A percentile compares a stretch with the other conserved stretches of the same genome.
Conservation (phyloP, 2,888 invertebrate species). For the Xylocampa areola region DNA sequence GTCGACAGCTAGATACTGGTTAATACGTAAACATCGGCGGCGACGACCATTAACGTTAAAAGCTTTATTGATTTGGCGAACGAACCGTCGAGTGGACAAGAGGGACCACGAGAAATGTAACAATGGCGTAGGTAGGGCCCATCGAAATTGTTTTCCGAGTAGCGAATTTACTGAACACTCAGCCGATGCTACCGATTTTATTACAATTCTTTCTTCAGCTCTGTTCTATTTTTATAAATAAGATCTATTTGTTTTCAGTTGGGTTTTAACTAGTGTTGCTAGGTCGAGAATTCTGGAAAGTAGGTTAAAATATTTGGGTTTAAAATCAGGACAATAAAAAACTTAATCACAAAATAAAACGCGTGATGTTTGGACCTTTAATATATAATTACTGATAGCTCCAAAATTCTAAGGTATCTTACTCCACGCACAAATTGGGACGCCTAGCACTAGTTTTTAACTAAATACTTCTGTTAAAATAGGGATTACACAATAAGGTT, state of each 20-base stretch:
- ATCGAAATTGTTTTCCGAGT: conserved; percentile 29
- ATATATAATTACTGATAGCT: too few relatives aligned
- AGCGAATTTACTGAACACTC: conserved; percentile 29
- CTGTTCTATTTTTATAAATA: conserved; percentile 10
- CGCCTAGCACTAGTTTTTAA: too few relatives aligned
- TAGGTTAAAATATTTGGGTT: too few relatives aligned
- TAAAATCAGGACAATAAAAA: too few relatives aligned
- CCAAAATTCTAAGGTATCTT: too few relatives aligned
- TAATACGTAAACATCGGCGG: conserved; percentile 39
- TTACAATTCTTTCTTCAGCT: conserved; percentile 8
- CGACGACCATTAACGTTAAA: conserved; percentile 73
- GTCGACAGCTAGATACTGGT: conserved; percentile 23
- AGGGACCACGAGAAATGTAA: conserved; percentile 37
- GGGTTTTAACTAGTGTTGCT: too few relatives aligned
- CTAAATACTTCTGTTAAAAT: too few relatives aligned
- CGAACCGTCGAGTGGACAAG: conserved; percentile 52
- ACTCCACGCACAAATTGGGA: too few relatives aligned
- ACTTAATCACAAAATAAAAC: too few relatives aligned
- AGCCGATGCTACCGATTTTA: conserved; percentile 11
- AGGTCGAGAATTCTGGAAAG: too few relatives aligned
- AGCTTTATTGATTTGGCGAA: conserved; percentile 80
- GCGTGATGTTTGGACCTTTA: too few relatives aligned
- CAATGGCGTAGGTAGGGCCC: conserved; percentile 36
- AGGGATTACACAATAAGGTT: not conserved
- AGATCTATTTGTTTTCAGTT: too few relatives aligned